Percentiles rank a stretch among this genome's conserved stretches.
These are phyloP conservation scores for Kryphioiulus occultus DNA, from an alignment of 2,888 invertebrate species.

Conservation along the genomic window DNA sequence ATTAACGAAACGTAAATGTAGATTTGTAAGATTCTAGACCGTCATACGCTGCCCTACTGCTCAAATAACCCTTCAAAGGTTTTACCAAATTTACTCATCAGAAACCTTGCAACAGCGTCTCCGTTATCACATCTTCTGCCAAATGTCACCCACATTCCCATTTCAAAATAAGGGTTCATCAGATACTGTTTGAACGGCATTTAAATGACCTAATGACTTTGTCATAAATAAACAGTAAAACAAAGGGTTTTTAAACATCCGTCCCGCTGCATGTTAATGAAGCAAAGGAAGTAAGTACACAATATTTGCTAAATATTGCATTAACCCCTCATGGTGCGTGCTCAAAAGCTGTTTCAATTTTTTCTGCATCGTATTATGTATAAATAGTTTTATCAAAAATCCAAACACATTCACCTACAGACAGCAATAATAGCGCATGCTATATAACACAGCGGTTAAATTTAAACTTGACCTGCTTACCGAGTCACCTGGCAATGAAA, in stretches of 20 bases:
- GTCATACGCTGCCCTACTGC: no score
- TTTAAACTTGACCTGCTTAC: constrained; percentile 39
- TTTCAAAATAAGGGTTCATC: neutral
- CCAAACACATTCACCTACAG: neutral
- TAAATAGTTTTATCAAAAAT: neutral
- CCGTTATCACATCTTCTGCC: neutral
- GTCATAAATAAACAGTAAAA: neutral
- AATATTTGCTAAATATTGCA: neutral
- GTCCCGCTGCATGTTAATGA: neutral
- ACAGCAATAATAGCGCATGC: neutral
- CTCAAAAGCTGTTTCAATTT: neutral
- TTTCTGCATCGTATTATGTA: neutral
- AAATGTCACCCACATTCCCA: neutral
- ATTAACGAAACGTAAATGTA: no score
- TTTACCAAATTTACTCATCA: neutral
- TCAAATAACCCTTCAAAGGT: neutral
- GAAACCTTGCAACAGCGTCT: neutral
- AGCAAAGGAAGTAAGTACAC: neutral
- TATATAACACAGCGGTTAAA: neutral
- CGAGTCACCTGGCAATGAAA: constrained; percentile 41
- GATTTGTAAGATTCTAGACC: no score
- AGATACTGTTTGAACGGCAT: neutral
- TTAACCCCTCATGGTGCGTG: neutral
- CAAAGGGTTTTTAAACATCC: neutral
- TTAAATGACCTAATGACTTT: neutral